These are phyloP conservation scores for Phrynosoma blainvillii DNA, from an alignment of 2,113 vertebrate genomes.

Conservation along the genomic window DNA sequence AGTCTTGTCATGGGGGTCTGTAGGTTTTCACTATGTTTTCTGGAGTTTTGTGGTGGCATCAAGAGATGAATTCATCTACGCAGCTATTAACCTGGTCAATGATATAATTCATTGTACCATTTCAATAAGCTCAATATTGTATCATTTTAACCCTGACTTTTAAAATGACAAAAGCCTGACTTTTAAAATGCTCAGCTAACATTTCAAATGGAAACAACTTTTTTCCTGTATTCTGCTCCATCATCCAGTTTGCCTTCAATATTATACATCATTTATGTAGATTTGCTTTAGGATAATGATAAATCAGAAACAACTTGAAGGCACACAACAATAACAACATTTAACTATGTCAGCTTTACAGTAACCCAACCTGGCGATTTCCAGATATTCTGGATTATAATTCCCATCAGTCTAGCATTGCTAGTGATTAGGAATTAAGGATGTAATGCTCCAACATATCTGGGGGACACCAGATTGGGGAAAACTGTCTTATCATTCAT, in stretches of 20 bases:
- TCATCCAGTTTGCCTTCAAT: background rate
- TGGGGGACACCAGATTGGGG: background rate
- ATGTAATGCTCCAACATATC: background rate
- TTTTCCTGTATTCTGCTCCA: background rate
- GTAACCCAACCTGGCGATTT: background rate
- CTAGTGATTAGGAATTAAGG: background rate
- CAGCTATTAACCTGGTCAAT: background rate
- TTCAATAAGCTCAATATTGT: too few species aligned
- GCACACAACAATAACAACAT: too few species aligned
- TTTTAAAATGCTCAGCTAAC: background rate
- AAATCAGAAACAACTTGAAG: too few species aligned
- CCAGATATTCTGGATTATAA: background rate
- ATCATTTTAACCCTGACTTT: too few species aligned
- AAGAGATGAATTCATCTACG: too few species aligned
- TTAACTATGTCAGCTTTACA: too few species aligned
- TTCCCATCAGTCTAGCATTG: background rate
- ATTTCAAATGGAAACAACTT: background rate
- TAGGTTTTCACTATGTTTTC: background rate
- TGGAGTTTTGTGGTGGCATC: background rate
- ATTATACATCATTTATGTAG: background rate
- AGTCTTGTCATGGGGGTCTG: background rate
- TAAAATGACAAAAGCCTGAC: too few species aligned
- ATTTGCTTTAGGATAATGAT: too few species aligned
- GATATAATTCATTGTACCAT: background rate
- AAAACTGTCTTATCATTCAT: background rate